These are phyloP conservation scores for Plumapathes pennacea DNA, from an alignment of 92 coral and sea anemone species.

Conservation along the genomic window DNA sequence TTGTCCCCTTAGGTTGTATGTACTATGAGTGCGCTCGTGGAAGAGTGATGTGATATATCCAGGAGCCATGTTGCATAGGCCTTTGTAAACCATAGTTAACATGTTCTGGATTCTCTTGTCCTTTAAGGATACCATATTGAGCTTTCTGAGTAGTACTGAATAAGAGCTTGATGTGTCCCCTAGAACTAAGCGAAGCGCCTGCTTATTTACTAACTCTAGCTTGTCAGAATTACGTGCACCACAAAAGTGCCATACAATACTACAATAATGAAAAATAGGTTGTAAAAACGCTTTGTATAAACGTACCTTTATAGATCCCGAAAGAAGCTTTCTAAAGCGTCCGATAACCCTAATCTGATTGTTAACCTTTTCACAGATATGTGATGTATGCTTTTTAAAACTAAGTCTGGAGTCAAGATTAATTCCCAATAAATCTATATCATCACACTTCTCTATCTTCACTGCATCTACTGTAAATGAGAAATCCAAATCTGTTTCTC, in stretches of 20 bases:
- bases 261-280: conserved; percentile 8
- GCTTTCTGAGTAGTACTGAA: conserved; percentile 1
- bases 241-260: conserved; percentile 11
- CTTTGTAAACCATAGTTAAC: conserved; percentile 3
- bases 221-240: conserved; percentile 5
- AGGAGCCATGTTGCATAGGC: conserved; percentile 5
- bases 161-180: conserved; percentile 8
- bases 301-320: conserved; percentile 1
- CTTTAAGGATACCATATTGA: conserved; percentile 2
- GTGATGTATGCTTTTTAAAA: conserved; percentile 17
- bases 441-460: conserved; percentile 1
- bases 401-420: conserved; percentile 15
- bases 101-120: conserved; percentile 7
- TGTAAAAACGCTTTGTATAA: conserved; percentile 9
- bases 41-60: background rate
- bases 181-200: conserved; percentile 10
- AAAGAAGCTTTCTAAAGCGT: conserved; percentile 10
- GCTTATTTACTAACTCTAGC: conserved; percentile 10
- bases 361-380: conserved; percentile 10
- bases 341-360: conserved; percentile 9
- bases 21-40: conserved; percentile 5
- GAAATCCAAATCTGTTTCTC: too few relatives aligned
- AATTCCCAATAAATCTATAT: conserved; percentile 17
- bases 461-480: too few relatives aligned
- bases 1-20: conserved; percentile 2